Conservation (phyloP, 2,888 invertebrate genomes). For the Ophion costatus region DNA sequence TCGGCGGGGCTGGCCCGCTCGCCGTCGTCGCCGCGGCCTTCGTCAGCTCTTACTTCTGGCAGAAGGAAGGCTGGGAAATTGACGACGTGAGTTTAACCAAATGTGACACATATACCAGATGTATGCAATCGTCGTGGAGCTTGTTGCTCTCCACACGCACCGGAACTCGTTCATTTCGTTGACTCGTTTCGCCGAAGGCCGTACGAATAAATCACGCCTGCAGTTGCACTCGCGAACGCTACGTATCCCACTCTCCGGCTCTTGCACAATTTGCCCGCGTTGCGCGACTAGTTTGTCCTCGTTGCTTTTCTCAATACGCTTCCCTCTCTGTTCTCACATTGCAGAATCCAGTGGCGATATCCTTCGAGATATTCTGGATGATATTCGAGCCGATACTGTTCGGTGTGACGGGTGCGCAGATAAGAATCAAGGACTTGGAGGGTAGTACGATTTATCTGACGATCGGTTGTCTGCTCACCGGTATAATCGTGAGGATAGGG, state of each 20-base stretch:
- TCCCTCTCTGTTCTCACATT: conserved; percentile 52
- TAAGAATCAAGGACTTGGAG: conserved; percentile 91
- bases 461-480: conserved; percentile 88
- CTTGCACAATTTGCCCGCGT: not conserved
- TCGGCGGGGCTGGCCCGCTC: conserved; percentile 91
- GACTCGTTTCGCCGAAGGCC: conserved; percentile 35
- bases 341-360: conserved; percentile 92
- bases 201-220: conserved; percentile 33
- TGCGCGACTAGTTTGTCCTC: too few species aligned
- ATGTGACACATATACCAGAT: not conserved
- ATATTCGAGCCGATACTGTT: conserved; percentile 98
- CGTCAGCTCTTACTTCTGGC: conserved; percentile 92
- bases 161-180: conserved; percentile 54
- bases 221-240: conserved; percentile 13
- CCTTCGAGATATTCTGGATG: conserved; percentile 97
- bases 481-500: conserved; percentile 88
- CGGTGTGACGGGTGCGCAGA: conserved; percentile 95
- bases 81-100: conserved; percentile 86
- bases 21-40: conserved; percentile 93
- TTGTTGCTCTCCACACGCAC: conserved; percentile 12
- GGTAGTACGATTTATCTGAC: conserved; percentile 89
- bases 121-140: too few species aligned
- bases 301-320: too few species aligned
- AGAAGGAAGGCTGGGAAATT: conserved; percentile 92
- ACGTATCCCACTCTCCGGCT: not conserved